A percentile compares a stretch with the other conserved stretches of the same genome.
phyloP scores from a whole-genome alignment of 2,888 invertebrate genomes.

The Odontomyia ornata region DNA sequence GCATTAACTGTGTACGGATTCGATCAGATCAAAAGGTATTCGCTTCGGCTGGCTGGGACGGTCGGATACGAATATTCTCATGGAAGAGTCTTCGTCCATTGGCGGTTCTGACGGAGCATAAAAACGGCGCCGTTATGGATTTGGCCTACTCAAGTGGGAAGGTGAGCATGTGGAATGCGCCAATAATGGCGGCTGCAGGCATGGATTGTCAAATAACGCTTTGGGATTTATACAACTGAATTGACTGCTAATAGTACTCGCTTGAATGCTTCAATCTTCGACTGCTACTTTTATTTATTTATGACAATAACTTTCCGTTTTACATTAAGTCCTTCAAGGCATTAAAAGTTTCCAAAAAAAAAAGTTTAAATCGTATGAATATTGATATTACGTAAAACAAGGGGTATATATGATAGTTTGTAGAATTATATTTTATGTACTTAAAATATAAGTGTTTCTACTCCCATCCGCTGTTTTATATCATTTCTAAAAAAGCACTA shows the following conservation, averaged over 20 bases:
- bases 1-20: slow-evolving; percentile 74
- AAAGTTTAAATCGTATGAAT: not conserved
- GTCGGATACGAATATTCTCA: slow-evolving; percentile 77
- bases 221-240: slow-evolving; percentile 81
- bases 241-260: slow-evolving; percentile 10
- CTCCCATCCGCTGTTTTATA: too few relatives aligned
- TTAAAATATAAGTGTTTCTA: slow-evolving; percentile 10
- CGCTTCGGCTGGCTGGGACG: slow-evolving; percentile 80
- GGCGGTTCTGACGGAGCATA: slow-evolving; percentile 78
- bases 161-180: slow-evolving; percentile 75
- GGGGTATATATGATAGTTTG: not conserved
- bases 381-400: not conserved
- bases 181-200: slow-evolving; percentile 80
- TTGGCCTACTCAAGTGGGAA: slow-evolving; percentile 74
- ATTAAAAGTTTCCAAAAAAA: not conserved
- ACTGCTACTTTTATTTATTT: slow-evolving; percentile 25
- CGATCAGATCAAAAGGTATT: slow-evolving; percentile 78
- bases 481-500: too few relatives aligned
- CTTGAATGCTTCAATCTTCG: not conserved
- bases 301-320: not conserved
- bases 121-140: slow-evolving; percentile 75
- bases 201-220: slow-evolving; percentile 80
- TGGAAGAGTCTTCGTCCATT: slow-evolving; percentile 79
- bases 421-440: slow-evolving; percentile 23
- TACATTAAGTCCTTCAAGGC: not conserved